Conservation (phyloP, 2,888 invertebrate species). For the Tuta absoluta region DNA sequence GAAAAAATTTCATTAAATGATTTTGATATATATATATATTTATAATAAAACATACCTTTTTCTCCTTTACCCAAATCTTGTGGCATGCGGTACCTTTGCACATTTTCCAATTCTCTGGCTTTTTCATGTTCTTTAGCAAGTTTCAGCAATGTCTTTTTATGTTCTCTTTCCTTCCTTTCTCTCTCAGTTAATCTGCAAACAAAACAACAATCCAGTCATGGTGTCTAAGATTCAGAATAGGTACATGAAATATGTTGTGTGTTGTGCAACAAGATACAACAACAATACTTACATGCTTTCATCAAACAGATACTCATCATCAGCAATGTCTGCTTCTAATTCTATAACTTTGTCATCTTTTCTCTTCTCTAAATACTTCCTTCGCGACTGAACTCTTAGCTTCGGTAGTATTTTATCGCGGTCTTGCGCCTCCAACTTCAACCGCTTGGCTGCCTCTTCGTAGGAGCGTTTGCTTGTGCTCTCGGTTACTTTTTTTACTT, state of each 20-base stretch:
- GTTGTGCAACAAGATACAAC: not conserved
- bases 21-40: not conserved
- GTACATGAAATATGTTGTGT: not conserved
- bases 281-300: conserved; percentile 87
- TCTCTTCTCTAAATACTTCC: conserved; percentile 96
- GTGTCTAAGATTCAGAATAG: not conserved
- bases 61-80: conserved; percentile 89
- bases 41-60: conserved; percentile 64
- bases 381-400: conserved; percentile 93
- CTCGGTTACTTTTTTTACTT: conserved; percentile 89
- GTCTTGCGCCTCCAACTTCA: conserved; percentile 93
- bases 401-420: conserved; percentile 93
- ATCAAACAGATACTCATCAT: conserved; percentile 97
- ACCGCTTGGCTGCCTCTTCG: conserved; percentile 94
- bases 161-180: conserved; percentile 91
- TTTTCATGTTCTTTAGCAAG: conserved; percentile 97
- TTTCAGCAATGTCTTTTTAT: conserved; percentile 94
- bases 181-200: conserved; percentile 88
- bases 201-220: not conserved
- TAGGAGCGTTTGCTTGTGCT: conserved; percentile 85
- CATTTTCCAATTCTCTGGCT: conserved; percentile 95
- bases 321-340: conserved; percentile 95
- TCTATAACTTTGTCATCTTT: conserved; percentile 98
- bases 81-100: conserved; percentile 97
- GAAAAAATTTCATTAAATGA: not conserved